These are phyloP conservation scores for Watsonalla binaria DNA, from an alignment of 2,888 invertebrate species.

Conservation along the genomic window DNA sequence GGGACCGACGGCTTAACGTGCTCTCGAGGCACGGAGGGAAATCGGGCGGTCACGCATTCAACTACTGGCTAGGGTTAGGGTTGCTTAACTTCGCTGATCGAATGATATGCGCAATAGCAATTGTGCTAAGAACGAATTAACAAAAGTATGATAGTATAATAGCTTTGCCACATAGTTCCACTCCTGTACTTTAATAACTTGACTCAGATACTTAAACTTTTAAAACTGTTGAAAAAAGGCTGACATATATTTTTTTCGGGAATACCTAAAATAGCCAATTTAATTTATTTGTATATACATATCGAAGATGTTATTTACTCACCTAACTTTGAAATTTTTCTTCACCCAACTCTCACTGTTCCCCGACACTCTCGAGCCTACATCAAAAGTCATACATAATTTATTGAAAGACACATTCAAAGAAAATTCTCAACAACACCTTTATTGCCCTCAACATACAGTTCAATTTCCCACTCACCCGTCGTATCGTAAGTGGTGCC, in stretches of 20 bases:
- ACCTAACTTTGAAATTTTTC: constrained; percentile 42
- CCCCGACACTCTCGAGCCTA: constrained; percentile 55
- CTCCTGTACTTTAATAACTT: background rate
- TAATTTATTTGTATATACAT: background rate
- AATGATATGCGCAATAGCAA: too few relatives aligned
- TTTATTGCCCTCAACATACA: background rate
- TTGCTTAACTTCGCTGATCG: too few relatives aligned
- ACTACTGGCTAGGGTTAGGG: too few relatives aligned
- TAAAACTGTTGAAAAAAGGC: background rate
- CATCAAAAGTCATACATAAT: constrained; percentile 15
- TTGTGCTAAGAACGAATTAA: too few relatives aligned
- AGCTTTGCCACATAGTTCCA: too few relatives aligned
- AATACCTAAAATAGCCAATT: too few relatives aligned
- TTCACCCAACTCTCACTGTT: constrained; percentile 63
- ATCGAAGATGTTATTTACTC: constrained; percentile 18
- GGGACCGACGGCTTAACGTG: too few relatives aligned
- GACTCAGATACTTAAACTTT: too few relatives aligned
- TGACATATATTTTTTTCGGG: too few relatives aligned
- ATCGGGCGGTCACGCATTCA: too few relatives aligned
- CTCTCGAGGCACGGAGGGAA: too few relatives aligned
- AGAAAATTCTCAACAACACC: background rate
- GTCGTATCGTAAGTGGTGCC: constrained; percentile 54
- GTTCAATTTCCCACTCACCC: constrained; percentile 26
- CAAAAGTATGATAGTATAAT: too few relatives aligned
- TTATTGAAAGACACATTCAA: constrained; percentile 4